Conservation (phyloP, 2,113 vertebrate species). For the Rhineura floridana region DNA sequence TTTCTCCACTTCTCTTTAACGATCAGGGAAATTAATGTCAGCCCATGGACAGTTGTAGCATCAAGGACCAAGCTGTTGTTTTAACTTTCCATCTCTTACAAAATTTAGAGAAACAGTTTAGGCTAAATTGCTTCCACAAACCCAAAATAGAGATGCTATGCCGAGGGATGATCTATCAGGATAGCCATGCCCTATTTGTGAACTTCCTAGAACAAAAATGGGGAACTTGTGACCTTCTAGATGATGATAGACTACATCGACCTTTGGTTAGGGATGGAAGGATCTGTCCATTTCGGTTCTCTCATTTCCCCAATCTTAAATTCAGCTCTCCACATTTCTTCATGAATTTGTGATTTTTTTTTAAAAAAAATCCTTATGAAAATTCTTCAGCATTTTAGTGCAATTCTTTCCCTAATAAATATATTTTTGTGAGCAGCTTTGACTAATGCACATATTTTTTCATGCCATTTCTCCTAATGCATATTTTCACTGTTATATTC, state of each 20-base stretch:
- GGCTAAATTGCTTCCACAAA: not conserved
- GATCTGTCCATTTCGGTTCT: too few species aligned
- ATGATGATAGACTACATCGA: not conserved
- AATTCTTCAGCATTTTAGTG: too few species aligned
- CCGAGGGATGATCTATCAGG: not conserved
- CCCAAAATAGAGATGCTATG: not conserved
- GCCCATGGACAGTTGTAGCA: not conserved
- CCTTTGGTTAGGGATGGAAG: too few species aligned
- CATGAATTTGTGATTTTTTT: too few species aligned
- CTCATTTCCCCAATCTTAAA: too few species aligned
- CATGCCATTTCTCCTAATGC: too few species aligned
- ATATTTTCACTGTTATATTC: too few species aligned
- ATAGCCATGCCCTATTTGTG: not conserved
- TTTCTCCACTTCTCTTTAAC: not conserved
- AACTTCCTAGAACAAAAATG: not conserved
- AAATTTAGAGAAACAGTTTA: not conserved
- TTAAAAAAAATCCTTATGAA: too few species aligned
- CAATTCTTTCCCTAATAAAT: too few species aligned
- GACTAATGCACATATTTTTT: too few species aligned
- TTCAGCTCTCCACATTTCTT: too few species aligned
- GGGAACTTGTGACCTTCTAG: not conserved
- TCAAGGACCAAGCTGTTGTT: fast-evolving
- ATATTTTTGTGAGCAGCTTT: too few species aligned
- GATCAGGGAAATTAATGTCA: fast-evolving
- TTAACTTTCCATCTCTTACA: not conserved